phyloP scores from a whole-genome alignment of 2,113 vertebrate genomes.

The Hemicordylus capensis region DNA sequence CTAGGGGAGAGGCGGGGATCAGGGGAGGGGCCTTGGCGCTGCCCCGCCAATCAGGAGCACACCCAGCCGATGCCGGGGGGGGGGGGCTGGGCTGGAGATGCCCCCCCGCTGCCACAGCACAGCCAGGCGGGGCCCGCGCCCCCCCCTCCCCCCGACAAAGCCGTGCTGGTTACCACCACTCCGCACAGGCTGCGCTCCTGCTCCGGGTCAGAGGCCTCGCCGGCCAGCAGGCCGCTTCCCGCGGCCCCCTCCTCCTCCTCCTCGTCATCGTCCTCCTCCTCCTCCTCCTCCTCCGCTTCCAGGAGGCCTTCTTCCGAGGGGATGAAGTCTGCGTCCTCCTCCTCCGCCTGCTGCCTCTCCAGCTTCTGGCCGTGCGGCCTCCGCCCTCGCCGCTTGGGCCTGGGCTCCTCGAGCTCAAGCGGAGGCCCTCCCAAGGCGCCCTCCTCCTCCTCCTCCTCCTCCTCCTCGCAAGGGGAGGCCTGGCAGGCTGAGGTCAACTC shows the following conservation, averaged over 20 bases:
- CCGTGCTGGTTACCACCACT: background rate
- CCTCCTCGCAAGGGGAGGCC: background rate
- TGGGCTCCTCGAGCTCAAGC: slow-evolving; percentile 14
- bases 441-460: too few relatives aligned
- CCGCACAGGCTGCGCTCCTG: slow-evolving; percentile 29
- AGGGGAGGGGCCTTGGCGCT: background rate
- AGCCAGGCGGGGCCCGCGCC: background rate
- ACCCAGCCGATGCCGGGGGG: background rate
- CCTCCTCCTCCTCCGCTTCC: slow-evolving; percentile 71
- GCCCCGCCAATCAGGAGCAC: background rate
- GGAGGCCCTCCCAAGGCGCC: too few relatives aligned
- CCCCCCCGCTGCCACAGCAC: background rate
- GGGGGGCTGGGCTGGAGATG: background rate
- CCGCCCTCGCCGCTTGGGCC: slow-evolving; percentile 38
- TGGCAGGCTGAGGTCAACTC: slow-evolving; percentile 72
- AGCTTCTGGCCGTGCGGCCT: slow-evolving; percentile 64
- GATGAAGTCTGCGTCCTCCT: slow-evolving; percentile 86
- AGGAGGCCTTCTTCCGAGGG: slow-evolving; percentile 68
- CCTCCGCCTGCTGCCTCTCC: slow-evolving; percentile 44
- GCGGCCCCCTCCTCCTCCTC: slow-evolving; percentile 77
- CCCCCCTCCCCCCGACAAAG: background rate
- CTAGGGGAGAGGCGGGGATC: slow-evolving; percentile 56
- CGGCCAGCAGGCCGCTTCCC: slow-evolving; percentile 23
- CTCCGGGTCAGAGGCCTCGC: slow-evolving; percentile 71
- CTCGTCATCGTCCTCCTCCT: too few relatives aligned